Conservation (phyloP, 2,113 vertebrate species). For the Prochilodus magdalenae region DNA sequence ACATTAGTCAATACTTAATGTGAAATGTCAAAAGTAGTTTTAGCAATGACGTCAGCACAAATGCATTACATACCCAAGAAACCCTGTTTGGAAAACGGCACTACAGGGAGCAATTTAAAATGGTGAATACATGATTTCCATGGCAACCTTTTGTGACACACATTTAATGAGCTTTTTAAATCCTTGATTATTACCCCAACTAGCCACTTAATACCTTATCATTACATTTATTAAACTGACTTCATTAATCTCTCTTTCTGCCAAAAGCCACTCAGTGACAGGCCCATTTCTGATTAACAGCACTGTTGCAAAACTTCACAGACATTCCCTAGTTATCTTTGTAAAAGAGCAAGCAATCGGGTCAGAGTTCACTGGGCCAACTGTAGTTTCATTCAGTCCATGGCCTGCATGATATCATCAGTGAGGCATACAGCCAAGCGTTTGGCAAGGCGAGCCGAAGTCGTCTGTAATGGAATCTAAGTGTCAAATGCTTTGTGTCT, state of each 20-base stretch:
- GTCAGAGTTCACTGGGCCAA: constrained; percentile 42
- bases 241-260: background rate
- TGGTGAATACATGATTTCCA: too few relatives aligned
- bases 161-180: background rate
- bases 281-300: constrained; percentile 23
- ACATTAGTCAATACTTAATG: too few relatives aligned
- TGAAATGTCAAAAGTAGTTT: too few relatives aligned
- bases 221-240: background rate
- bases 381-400: background rate
- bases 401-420: constrained; percentile 32
- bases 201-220: background rate
- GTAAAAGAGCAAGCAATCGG: constrained; percentile 21
- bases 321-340: constrained; percentile 11
- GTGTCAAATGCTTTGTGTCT: too few relatives aligned
- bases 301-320: background rate
- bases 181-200: background rate
- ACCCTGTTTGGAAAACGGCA: too few relatives aligned
- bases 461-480: background rate
- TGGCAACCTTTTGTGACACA: background rate
- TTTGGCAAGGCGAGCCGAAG: background rate
- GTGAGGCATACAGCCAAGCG: background rate
- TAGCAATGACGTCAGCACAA: too few relatives aligned
- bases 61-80: too few relatives aligned
- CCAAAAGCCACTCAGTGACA: background rate
- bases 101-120: too few relatives aligned